Percentiles rank a stretch among this genome's conserved stretches.
phyloP scores from a whole-genome alignment of 2,888 invertebrate genomes.

The Drosophila quinaria region DNA sequence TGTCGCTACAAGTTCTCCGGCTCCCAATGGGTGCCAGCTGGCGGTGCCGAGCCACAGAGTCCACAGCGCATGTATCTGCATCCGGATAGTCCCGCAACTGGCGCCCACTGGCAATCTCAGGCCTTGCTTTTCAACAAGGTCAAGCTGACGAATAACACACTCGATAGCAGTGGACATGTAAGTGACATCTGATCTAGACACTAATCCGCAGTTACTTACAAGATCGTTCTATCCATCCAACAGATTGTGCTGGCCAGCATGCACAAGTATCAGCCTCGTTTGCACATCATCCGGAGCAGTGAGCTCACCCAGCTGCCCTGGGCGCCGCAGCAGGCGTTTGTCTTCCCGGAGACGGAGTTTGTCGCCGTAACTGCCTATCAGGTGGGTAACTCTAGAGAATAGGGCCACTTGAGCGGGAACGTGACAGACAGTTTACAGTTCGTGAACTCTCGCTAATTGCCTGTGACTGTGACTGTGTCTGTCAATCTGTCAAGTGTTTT shows the following conservation, averaged over 20 bases:
- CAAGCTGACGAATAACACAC: conserved; percentile 94
- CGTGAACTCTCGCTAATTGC: conserved; percentile 35
- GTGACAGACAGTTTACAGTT: conserved; percentile 16
- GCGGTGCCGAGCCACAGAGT: conserved; percentile 94
- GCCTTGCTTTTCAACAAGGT: conserved; percentile 92
- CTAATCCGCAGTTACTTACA: conserved; percentile 13
- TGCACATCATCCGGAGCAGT: conserved; percentile 93
- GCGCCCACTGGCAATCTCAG: conserved; percentile 95
- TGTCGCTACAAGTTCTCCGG: conserved; percentile 94
- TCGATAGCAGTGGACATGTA: conserved; percentile 92
- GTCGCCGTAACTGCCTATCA: conserved; percentile 99
- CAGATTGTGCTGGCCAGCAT: conserved; percentile 97
- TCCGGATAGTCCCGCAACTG: conserved; percentile 94
- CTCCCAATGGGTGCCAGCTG: conserved; percentile 94
- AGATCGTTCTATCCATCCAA: conserved; percentile 54
- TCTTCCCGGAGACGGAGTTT: conserved; percentile 94
- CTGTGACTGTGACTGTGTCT: conserved; percentile 34
- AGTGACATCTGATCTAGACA: conserved; percentile 83
- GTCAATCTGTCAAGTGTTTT: conserved; percentile 59
- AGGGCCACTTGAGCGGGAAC: conserved; percentile 60
- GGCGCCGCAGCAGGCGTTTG: conserved; percentile 89
- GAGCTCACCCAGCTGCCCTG: conserved; percentile 90
- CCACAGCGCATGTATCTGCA: conserved; percentile 92
- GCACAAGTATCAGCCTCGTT: conserved; percentile 97
- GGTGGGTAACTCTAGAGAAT: conserved; percentile 86